A percentile compares a stretch with the other conserved stretches of the same genome.
Evolutionary conservation across 2,888 invertebrate species (phyloP).

Genomic region (Pollenia griseotomentosa): DNA sequence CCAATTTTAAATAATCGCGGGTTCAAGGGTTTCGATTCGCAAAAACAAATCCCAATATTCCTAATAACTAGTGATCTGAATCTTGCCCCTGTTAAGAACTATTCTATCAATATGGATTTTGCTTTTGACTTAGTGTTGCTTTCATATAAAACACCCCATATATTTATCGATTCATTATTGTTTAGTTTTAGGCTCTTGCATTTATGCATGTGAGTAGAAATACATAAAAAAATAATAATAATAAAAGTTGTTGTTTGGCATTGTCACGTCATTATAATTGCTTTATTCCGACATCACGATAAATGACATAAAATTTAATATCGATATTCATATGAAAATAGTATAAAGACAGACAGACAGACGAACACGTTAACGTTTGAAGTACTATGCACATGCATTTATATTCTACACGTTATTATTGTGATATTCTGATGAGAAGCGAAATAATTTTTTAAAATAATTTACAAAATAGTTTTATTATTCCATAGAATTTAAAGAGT

Average conservation of each 20-base stretch:
- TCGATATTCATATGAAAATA: conserved; percentile 57
- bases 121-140: no score
- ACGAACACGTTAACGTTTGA: neutral
- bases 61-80: no score
- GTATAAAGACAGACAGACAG: neutral
- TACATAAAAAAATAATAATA: conserved; percentile 14
- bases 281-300: conserved; percentile 75
- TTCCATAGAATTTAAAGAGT: neutral
- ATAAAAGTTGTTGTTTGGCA: conserved; percentile 58
- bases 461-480: neutral
- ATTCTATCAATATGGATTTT: no score
- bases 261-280: conserved; percentile 77
- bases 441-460: neutral
- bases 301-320: conserved; percentile 64
- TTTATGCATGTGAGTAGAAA: conserved; percentile 30
- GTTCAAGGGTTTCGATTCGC: no score
- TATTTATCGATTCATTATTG: neutral
- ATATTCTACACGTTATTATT: neutral
- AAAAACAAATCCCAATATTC: no score
- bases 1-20: no score
- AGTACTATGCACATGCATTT: neutral
- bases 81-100: no score
- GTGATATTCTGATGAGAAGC: neutral
- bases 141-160: conserved; percentile 11
- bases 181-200: conserved; percentile 4